Base-by-base conservation (phyloP, 2,113 vertebrate species). In the Marmota monax region DNA sequence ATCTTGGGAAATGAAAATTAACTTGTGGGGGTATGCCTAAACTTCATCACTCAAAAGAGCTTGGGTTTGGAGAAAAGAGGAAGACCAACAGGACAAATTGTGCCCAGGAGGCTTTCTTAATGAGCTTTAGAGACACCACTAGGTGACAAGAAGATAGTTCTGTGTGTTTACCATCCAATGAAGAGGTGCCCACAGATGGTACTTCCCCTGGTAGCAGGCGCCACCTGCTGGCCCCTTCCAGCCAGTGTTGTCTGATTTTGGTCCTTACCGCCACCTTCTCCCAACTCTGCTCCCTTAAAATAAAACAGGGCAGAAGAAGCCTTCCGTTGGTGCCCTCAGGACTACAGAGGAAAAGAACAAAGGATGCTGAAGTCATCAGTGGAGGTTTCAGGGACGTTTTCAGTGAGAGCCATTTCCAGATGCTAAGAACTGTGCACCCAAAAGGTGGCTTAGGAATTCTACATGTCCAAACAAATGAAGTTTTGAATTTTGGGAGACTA, bases 181-280 rank as follows among this genome's bases (percentile, higher is more conserved):
- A 53, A 0, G 1, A 18, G 27, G 7, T 14, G 45, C 17, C 29
- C 34, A 7, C 34, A 42, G 8, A 51, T 18, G 27, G 0, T 0
- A 23, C 58, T 20, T 11, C 29, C 23, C 14, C 65, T 14, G 34
- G 20, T 13, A 27, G 1, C 13, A 0, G 1, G 3, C 6, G 5
- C 32, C 34, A 1, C 7, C 63, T 61, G 18, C 51, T 29, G 13
- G 8, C 51, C 25, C 29, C 42, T n/a, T 22, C 5, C 25, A 22
- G 1, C 18, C 58, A 27, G n/a, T 25, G 20, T 61, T 79, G 10
- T 53, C 29, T 29, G 32, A 42, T 12, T 56, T 70, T 18, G 42
- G 34, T 74, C 20, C n/a, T 51, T 4, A 34, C 2, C 4, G 8
- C 37, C 17, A 2, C n/a, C 45, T 42, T 42, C 51, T 72, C 29